A percentile compares a stretch with the other conserved stretches of the same genome.
phyloP scores from a whole-genome alignment of 2,797 vertebrate species.

The Champsocephalus esox region DNA sequence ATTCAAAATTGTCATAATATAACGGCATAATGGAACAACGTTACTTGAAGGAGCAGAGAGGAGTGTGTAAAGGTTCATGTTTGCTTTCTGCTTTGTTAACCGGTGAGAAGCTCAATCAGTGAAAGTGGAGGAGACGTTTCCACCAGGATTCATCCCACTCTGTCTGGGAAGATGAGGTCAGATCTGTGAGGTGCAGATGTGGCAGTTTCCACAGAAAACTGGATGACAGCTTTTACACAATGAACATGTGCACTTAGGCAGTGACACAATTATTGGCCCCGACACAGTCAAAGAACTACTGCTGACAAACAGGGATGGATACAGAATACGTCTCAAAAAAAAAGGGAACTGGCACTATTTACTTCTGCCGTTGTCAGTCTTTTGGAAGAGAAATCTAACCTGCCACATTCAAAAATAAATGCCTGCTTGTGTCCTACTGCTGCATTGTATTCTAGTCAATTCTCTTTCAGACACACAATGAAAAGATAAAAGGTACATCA shows the following conservation, averaged over 20 bases:
- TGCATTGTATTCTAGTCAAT: constrained; percentile 9
- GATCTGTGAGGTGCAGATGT: constrained; percentile 4
- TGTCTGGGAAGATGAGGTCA: constrained; percentile 24
- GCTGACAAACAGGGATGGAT: constrained; percentile 12
- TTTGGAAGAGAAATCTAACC: constrained; percentile 18
- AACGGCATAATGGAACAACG: constrained; percentile 33
- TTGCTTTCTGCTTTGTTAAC: background rate
- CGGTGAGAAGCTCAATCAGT: constrained; percentile 19
- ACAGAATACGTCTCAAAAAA: constrained; percentile 4
- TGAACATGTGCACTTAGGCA: constrained; percentile 11
- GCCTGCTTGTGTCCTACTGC: background rate
- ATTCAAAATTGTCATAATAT: constrained; percentile 28
- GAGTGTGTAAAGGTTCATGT: constrained; percentile 5
- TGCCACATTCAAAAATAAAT: background rate
- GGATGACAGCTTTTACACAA: constrained; percentile 16
- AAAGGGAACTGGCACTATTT: background rate
- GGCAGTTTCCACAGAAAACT: constrained; percentile 23
- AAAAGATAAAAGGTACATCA: constrained; percentile 7
- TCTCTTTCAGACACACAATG: background rate
- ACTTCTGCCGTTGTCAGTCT: background rate
- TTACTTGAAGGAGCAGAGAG: constrained; percentile 23
- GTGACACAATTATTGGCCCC: background rate
- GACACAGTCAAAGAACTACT: constrained; percentile 24
- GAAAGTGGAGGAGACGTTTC: constrained; percentile 38
- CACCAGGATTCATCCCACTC: constrained; percentile 15